These are phyloP conservation scores for Diacarnus erythraeanus DNA, from an alignment of 37 sponge, comb jelly and placozoan genomes.

Conservation along the genomic window DNA sequence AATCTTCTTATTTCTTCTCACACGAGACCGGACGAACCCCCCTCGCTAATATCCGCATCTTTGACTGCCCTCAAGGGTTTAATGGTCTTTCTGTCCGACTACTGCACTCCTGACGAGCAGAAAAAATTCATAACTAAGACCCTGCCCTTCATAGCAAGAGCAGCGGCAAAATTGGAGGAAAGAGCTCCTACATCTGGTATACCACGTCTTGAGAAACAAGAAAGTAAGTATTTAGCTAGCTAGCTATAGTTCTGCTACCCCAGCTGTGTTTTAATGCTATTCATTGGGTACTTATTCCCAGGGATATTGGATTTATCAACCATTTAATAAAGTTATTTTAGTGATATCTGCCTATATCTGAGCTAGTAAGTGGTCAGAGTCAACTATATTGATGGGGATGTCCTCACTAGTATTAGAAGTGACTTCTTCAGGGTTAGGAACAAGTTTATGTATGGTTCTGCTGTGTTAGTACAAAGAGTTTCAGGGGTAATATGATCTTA, in stretches of 20 bases:
- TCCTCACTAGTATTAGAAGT: not conserved
- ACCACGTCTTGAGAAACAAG: slow-evolving; percentile 54
- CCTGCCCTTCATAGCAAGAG: slow-evolving; percentile 54
- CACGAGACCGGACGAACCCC: slow-evolving; percentile 13
- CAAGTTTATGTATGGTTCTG: no score
- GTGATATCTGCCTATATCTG: no score
- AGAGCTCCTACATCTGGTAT: slow-evolving; percentile 58
- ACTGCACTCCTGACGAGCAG: slow-evolving; percentile 49
- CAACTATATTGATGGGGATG: no score
- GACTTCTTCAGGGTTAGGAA: not conserved
- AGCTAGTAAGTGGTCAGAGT: no score
- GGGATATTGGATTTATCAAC: no score
- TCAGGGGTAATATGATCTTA: no score
- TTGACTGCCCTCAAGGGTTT: slow-evolving; percentile 31
- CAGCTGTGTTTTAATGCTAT: no score
- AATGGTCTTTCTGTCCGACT: slow-evolving; percentile 28
- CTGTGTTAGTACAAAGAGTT: no score
- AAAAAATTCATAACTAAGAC: slow-evolving; percentile 42
- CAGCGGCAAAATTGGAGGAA: slow-evolving; percentile 58
- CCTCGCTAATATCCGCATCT: not conserved
- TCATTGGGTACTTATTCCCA: no score
- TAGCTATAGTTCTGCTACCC: no score
- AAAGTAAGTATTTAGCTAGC: slow-evolving; percentile 38
- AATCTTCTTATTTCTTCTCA: slow-evolving; percentile 16
- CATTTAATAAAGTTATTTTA: no score